Percentiles rank a stretch among this genome's conserved stretches.
These are phyloP conservation scores for Ophthalmolycus amberensis DNA, from an alignment of 2,113 vertebrate species.

Conservation along the genomic window DNA sequence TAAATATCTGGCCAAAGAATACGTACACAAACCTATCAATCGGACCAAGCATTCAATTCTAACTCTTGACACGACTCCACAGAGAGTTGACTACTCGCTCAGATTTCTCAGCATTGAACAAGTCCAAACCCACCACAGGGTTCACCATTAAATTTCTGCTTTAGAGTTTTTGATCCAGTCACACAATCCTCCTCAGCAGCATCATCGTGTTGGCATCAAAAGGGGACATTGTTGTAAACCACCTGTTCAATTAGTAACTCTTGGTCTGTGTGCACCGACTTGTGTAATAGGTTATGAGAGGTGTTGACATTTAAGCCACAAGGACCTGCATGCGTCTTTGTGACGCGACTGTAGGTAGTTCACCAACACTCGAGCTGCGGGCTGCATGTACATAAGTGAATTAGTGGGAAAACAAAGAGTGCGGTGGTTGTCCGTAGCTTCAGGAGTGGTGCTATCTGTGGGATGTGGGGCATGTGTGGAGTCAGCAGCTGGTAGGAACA, in stretches of 20 bases:
- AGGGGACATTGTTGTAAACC: conserved; percentile 16
- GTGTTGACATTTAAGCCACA: conserved; percentile 32
- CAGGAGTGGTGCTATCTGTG: conserved; percentile 45
- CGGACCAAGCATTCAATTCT: not conserved
- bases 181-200: not conserved
- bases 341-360: conserved; percentile 37
- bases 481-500: conserved; percentile 76
- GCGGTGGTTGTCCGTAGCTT: conserved; percentile 21
- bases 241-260: conserved; percentile 48
- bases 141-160: not conserved
- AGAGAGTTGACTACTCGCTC: too few species aligned
- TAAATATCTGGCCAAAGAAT: not conserved
- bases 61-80: not conserved
- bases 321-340: conserved; percentile 32
- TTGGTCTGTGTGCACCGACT: conserved; percentile 1
- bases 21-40: not conserved
- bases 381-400: conserved; percentile 24
- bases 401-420: not conserved
- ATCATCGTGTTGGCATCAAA: not conserved
- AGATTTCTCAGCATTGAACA: not conserved
- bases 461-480: conserved; percentile 50
- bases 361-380: conserved; percentile 14
- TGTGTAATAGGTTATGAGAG: conserved; percentile 21
- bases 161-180: not conserved
- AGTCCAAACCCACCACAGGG: not conserved